Evolutionary conservation across 2,113 vertebrate species (phyloP).

Genomic region (Thermophis baileyi): DNA sequence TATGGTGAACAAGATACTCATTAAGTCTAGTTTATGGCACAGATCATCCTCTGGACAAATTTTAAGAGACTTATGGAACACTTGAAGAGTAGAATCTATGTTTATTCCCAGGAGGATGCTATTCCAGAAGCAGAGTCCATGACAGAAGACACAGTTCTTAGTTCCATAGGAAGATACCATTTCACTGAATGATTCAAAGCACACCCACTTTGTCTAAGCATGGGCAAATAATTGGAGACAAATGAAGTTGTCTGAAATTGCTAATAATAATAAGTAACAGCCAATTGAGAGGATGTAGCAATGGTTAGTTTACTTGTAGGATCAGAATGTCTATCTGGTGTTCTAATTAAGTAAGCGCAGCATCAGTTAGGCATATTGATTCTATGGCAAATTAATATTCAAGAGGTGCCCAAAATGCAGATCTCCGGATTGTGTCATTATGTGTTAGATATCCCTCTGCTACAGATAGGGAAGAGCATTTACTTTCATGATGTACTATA

Average conservation of each 20-base stretch:
- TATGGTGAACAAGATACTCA: background rate
- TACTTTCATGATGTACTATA: background rate
- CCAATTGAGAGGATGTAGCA: background rate
- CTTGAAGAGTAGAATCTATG: background rate
- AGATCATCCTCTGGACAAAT: background rate
- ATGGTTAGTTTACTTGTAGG: background rate
- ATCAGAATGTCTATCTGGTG: background rate
- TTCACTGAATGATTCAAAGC: background rate
- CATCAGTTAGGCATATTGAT: background rate
- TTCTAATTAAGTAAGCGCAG: background rate
- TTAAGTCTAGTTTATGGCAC: background rate
- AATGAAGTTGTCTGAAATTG: background rate
- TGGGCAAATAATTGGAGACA: background rate
- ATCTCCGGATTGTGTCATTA: background rate
- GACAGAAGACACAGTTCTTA: background rate
- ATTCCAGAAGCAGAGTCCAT: background rate
- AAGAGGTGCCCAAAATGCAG: background rate
- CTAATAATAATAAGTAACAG: background rate
- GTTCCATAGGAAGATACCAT: background rate
- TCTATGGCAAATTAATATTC: background rate
- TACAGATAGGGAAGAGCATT: background rate
- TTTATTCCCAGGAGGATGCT: background rate
- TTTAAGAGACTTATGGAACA: background rate
- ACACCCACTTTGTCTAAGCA: background rate
- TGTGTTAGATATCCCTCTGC: background rate